These are phyloP conservation scores for Turritopsis dohrnii DNA, from an alignment of 30 jellyfish, hydroid and myxozoan species.

Conservation along the genomic window DNA sequence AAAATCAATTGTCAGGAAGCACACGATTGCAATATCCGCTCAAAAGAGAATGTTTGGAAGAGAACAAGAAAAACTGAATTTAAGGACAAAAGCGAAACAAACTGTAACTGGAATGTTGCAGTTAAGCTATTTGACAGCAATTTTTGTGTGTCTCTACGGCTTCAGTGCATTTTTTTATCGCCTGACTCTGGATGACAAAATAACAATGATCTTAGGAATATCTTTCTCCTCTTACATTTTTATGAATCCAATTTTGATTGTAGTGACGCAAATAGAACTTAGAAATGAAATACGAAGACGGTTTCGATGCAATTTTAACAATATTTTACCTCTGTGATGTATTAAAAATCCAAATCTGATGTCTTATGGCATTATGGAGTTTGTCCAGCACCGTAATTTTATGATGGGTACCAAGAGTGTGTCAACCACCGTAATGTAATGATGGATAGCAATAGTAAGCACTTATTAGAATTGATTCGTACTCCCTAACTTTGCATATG, in stretches of 20 bases:
- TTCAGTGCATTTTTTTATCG: not conserved
- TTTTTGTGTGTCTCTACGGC: not conserved
- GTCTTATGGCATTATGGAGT: no score
- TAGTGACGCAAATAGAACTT: not conserved
- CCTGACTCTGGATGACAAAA: not conserved
- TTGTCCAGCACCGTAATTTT: no score
- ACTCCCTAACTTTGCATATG: no score
- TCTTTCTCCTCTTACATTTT: not conserved
- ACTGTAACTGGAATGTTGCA: not conserved
- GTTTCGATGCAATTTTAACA: no score
- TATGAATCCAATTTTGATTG: not conserved
- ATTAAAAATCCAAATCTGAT: no score
- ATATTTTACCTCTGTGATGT: no score
- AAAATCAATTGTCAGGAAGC: not conserved
- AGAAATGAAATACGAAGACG: not conserved
- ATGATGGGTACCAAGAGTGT: no score
- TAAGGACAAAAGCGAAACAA: not conserved
- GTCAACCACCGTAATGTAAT: no score
- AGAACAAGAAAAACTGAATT: not conserved
- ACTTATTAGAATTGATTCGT: no score
- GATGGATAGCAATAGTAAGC: no score
- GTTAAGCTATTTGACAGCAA: not conserved
- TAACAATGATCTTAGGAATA: not conserved
- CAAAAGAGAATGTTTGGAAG: not conserved
- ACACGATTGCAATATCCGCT: not conserved